Base-by-base conservation (phyloP, 2,797 vertebrate species). In the Eurystomus glaucurus region DNA sequence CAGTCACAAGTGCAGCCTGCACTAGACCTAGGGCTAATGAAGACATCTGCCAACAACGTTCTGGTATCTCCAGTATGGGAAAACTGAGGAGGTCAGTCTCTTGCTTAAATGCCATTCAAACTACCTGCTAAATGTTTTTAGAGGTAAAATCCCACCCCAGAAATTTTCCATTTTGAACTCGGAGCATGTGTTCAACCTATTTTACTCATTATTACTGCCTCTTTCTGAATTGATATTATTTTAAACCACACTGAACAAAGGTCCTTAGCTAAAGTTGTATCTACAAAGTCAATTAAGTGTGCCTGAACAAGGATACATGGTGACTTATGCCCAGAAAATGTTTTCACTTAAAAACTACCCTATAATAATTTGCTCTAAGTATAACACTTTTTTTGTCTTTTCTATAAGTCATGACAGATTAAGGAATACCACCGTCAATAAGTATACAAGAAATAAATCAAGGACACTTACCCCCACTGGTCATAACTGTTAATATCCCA, bases 401-500 rank as follows among this genome's bases (percentile, higher is more conserved):
- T 76, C 25, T 71, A 6, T 17, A 68, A 71, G 2, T 26, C 62
- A 62, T 19, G 9, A 43, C 3, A 66, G 15, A 64, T 55, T 57
- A 55, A 60, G n/a, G 9, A 74, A 55, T 23, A 48, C 6, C 18
- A 71, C 17, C 54, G 23, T 58, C 72, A 66, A 0, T 37, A 66
- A 45, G 5, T 13, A 61, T 1, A 46, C 9, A 85, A 62, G 31
- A 80, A 75, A 70, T 15, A 68, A 35, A 77, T 20, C 8, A 88
- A 69, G 22, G 22, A 58, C 11, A 98, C 99, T 99, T 97, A 99
- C 99, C 99, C 99, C 99, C 99, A 99, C 97, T 99, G 99, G 98
- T 99, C 99, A 60, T 99, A 99, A 95, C 99, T 99, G 99, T 99
- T 99, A 97, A 99, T 99, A 91, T 99, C 99, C 99, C 99, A 99